Conservation (phyloP, 2,888 invertebrate genomes). For the Drosophila mimetica region DNA sequence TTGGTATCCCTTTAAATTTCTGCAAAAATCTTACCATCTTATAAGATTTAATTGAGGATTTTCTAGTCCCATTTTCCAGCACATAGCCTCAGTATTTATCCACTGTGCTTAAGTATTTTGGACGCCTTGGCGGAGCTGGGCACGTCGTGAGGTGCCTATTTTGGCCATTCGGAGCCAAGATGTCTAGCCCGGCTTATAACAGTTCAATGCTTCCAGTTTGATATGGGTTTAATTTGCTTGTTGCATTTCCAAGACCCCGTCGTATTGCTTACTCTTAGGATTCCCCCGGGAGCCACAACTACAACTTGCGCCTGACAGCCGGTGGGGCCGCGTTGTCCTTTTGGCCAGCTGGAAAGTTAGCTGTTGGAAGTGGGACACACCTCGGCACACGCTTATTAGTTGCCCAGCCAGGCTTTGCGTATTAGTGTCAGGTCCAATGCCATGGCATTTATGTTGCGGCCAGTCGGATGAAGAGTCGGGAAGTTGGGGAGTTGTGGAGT, state of each 20-base stretch:
- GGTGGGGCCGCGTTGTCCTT: slow-evolving; percentile 10
- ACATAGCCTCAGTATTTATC: slow-evolving; percentile 3
- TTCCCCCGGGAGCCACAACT: slow-evolving; percentile 15
- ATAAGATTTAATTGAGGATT: background rate
- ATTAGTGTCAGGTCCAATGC: slow-evolving; percentile 74
- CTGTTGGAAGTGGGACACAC: slow-evolving; percentile 32
- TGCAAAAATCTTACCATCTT: background rate
- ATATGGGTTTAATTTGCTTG: slow-evolving; percentile 66
- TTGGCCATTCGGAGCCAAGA: slow-evolving; percentile 25
- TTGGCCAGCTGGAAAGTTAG: slow-evolving; percentile 16
- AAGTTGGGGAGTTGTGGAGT: slow-evolving; percentile 10
- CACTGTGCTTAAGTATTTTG: slow-evolving; percentile 8
- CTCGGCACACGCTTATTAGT: slow-evolving; percentile 70
- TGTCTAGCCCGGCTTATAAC: slow-evolving; percentile 63
- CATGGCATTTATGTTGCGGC: slow-evolving; percentile 66
- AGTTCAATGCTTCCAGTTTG: slow-evolving; percentile 70
- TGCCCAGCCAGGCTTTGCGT: slow-evolving; percentile 68
- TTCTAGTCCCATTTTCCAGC: background rate
- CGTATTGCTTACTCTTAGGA: slow-evolving; percentile 28
- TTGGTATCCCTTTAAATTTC: background rate
- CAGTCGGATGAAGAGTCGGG: slow-evolving; percentile 26
- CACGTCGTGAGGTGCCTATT: slow-evolving; percentile 15
- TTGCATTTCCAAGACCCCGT: slow-evolving; percentile 28
- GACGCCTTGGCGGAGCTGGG: slow-evolving; percentile 2
- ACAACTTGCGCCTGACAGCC: slow-evolving; percentile 34